Evolutionary conservation across 2,888 invertebrate species (phyloP), one percentile per base, ranked within the genome.

Genomic region (Melanargia galathea): DNA sequence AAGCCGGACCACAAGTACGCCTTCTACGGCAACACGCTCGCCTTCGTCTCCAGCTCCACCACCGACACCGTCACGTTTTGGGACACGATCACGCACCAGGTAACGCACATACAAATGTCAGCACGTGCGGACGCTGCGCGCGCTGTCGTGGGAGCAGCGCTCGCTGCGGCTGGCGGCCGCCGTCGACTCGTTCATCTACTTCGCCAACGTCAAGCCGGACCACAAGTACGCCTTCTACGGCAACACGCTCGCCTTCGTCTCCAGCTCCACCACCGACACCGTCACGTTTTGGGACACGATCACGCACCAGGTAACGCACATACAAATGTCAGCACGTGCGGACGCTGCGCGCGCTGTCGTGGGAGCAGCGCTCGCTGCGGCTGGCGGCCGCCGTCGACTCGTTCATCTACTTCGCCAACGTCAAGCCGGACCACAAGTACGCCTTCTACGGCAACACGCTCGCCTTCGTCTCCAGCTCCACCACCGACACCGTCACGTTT

Each of bases 181-280:
- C 1, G 97, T 99, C 0, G 99, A 99, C 85, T 98, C 98, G 0
- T 97, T 95, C 76, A 97, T 99, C 72, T 99, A 98, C 87, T 99
- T 99, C 84, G 99, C 99, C 0, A 99, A 98, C 80, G 97, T 99
- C 46, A 94, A 98, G 60, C 98, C 98, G 0, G 96, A 97, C 78
- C 99, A 99, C 84, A 97, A 97, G 85, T 99, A 98, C 96, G 96
- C 97, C 10, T 99, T 96, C 81, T 98, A 98, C 79, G 96, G 97
- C 35, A 96, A 96, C 77, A 99, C 98, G 0, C 94, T 99, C 0
- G 97, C 98, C 0, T 99, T 96, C 78, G 94, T 97, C 2, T 90
- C 90, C 6, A 92, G 93, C n/a, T n/a, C n/a, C n/a, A n/a, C n/a
- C 35, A 96, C 96, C 24, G 95, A 95, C 67, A 95, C 96, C 56